Evolutionary conservation across 2,888 invertebrate genomes (phyloP).

Genomic region (Epinotia nisella): DNA sequence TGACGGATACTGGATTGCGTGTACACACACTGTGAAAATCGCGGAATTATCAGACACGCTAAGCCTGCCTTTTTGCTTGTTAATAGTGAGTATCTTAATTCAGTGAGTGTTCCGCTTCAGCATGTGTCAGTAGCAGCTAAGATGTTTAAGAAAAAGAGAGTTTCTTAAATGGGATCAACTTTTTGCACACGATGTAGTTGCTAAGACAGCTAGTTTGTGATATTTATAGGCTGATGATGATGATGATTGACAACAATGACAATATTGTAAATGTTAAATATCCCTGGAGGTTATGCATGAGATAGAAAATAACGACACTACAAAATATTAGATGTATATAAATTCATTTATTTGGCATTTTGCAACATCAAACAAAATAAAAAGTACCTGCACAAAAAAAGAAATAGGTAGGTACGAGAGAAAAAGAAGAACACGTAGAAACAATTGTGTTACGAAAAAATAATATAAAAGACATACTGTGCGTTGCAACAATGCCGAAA

Average conservation of each 20-base stretch:
- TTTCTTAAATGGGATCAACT: not conserved
- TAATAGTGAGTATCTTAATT: constrained; percentile 63
- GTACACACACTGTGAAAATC: constrained; percentile 71
- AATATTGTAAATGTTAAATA: not conserved
- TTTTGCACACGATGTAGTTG: not conserved
- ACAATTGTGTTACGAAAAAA: too few relatives aligned
- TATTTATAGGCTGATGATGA: not conserved
- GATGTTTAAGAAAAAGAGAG: constrained; percentile 8
- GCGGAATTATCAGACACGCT: constrained; percentile 56
- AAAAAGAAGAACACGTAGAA: too few relatives aligned
- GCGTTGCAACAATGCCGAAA: too few relatives aligned
- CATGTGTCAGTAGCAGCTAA: not conserved
- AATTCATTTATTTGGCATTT: too few relatives aligned
- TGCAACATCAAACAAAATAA: too few relatives aligned
- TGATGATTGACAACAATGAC: not conserved
- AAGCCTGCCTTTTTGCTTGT: constrained; percentile 51
- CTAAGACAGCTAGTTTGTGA: not conserved
- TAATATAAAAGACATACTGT: too few relatives aligned
- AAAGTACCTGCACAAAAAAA: too few relatives aligned
- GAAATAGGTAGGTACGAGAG: too few relatives aligned
- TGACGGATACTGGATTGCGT: constrained; percentile 81
- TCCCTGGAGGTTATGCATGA: not conserved
- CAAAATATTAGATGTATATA: too few relatives aligned
- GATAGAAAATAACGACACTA: too few relatives aligned
- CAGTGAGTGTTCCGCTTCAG: constrained; percentile 31